These are phyloP conservation scores for Allygus modestus DNA, from an alignment of 2,888 invertebrate genomes.

Conservation along the genomic window DNA sequence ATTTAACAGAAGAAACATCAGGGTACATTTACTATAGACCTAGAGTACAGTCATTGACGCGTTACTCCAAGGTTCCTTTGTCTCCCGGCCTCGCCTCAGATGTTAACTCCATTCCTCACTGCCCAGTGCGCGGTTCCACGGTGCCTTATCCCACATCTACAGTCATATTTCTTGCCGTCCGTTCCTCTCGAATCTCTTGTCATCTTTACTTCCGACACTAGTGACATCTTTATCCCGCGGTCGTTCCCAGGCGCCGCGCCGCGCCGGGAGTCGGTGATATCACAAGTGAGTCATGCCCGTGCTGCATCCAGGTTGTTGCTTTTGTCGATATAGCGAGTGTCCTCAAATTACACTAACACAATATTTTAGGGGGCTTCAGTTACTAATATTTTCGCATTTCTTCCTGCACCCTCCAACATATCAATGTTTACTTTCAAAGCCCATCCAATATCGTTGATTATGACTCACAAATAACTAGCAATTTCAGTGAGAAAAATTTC, in stretches of 20 bases:
- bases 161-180: conserved; percentile 11
- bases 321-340: too few relatives aligned
- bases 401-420: too few relatives aligned
- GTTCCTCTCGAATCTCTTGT: conserved; percentile 11
- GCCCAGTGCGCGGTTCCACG: not conserved
- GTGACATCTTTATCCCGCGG: conserved; percentile 12
- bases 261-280: not conserved
- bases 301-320: too few relatives aligned
- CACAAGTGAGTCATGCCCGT: not conserved
- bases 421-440: too few relatives aligned
- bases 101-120: conserved; percentile 9
- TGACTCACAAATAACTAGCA: too few relatives aligned
- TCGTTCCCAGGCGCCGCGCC: not conserved
- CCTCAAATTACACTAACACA: too few relatives aligned
- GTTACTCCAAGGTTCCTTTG: conserved; percentile 8
- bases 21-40: too few relatives aligned
- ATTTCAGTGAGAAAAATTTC: too few relatives aligned
- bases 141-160: conserved; percentile 4
- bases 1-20: too few relatives aligned
- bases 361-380: too few relatives aligned
- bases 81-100: conserved; percentile 13
- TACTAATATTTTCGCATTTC: too few relatives aligned
- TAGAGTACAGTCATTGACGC: conserved; percentile 7
- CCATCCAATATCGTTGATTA: too few relatives aligned
- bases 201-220: conserved; percentile 35